These are phyloP conservation scores for Tipula confusa DNA, from an alignment of 2,888 invertebrate genomes.

Conservation along the genomic window DNA sequence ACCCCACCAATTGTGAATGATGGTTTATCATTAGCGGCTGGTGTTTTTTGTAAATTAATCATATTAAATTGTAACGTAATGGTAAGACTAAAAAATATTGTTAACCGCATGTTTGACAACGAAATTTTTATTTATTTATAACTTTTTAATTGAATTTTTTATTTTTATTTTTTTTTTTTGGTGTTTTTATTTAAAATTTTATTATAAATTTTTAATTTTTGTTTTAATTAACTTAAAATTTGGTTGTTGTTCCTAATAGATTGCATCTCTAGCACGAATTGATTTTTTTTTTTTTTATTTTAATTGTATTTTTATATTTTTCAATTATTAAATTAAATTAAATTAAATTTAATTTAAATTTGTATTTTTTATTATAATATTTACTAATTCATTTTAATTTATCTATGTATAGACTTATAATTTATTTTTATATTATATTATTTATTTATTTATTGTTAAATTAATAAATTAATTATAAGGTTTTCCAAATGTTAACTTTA, in stretches of 20 bases:
- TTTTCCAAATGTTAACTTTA: conserved; percentile 38
- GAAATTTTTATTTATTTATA: conserved; percentile 21
- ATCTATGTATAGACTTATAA: not conserved
- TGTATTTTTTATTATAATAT: conserved; percentile 26
- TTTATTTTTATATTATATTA: not conserved
- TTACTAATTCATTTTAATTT: conserved; percentile 5
- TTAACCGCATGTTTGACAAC: conserved; percentile 29
- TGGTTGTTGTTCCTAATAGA: not conserved
- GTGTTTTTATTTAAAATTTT: conserved; percentile 28
- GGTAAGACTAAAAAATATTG: conserved; percentile 27
- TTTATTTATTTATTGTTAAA: conserved; percentile 20
- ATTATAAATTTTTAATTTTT: conserved; percentile 15
- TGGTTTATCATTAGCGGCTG: conserved; percentile 55
- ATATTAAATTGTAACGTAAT: conserved; percentile 32
- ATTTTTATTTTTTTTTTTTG: not conserved
- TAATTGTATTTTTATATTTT: too few species aligned
- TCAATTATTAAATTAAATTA: conserved; percentile 31
- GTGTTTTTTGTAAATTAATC: conserved; percentile 35
- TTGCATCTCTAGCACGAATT: conserved; percentile 25
- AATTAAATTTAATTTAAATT: not conserved
- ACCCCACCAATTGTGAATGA: conserved; percentile 87
- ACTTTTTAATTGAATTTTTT: conserved; percentile 28
- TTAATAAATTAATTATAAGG: conserved; percentile 36
- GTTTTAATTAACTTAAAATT: conserved; percentile 29
- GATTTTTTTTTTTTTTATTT: conserved; percentile 29